phyloP scores from a whole-genome alignment of 2,113 vertebrate genomes.

The Actinemys pallida region DNA sequence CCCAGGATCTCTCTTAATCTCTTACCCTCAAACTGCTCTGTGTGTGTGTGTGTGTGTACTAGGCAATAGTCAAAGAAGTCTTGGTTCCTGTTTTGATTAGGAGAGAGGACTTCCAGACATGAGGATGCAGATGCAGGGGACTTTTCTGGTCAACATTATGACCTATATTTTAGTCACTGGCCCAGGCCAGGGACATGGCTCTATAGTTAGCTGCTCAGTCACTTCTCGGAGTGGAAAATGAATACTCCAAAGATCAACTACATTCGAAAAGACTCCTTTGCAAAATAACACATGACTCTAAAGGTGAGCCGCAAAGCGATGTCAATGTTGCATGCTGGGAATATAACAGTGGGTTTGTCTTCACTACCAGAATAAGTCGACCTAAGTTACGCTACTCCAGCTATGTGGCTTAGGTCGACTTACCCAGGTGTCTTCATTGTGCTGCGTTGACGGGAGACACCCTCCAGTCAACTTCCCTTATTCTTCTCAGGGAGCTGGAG shows the following conservation, averaged over 20 bases:
- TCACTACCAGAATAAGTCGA: too few relatives aligned
- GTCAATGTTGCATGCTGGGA: background rate
- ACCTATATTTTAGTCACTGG: background rate
- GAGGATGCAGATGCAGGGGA: slow-evolving; percentile 60
- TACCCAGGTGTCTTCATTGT: too few relatives aligned
- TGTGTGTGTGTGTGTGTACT: background rate
- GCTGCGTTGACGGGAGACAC: too few relatives aligned
- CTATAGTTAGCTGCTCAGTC: background rate
- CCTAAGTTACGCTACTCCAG: too few relatives aligned
- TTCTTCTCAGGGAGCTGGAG: too few relatives aligned
- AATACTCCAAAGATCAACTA: background rate
- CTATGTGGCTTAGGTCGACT: too few relatives aligned
- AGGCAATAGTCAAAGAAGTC: slow-evolving; percentile 38
- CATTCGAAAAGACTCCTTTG: background rate
- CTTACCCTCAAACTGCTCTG: background rate
- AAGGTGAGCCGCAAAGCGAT: background rate
- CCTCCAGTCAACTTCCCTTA: too few relatives aligned
- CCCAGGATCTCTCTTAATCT: slow-evolving; percentile 32
- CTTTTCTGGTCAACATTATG: slow-evolving; percentile 22
- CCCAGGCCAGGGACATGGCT: background rate
- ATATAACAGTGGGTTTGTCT: background rate
- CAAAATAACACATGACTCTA: background rate
- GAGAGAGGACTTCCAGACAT: slow-evolving; percentile 33
- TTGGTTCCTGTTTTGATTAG: slow-evolving; percentile 49
- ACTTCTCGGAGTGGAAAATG: background rate